Percentiles rank a stretch among this genome's conserved stretches.
Evolutionary conservation across 2,113 vertebrate genomes (phyloP).

Genomic region (Vanacampus margaritifer): DNA sequence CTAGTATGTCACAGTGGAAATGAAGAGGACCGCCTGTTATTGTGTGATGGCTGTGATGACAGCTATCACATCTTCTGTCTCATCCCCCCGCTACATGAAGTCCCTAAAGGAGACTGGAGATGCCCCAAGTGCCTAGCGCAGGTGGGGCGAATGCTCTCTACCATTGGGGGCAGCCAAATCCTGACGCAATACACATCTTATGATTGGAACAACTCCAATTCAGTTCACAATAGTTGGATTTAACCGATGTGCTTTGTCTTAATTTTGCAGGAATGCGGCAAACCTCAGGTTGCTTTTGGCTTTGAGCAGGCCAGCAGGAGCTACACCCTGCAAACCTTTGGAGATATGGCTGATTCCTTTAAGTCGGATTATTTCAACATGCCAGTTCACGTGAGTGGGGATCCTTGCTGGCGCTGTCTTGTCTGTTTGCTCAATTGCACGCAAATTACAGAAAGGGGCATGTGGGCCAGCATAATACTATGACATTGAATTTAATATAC

Average conservation of each 20-base stretch:
- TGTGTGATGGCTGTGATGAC: constrained; percentile 97
- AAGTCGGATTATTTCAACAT: constrained; percentile 99
- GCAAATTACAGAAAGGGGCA: neutral
- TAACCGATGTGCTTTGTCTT: neutral
- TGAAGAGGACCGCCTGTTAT: constrained; percentile 87
- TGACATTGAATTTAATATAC: no score
- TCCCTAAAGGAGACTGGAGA: constrained; percentile 97
- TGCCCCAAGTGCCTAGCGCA: constrained; percentile 96
- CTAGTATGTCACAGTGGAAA: constrained; percentile 87
- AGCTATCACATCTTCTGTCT: constrained; percentile 98
- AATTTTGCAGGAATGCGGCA: constrained; percentile 86
- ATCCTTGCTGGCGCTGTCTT: neutral
- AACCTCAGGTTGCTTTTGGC: constrained; percentile 93
- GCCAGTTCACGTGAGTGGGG: constrained; percentile 93
- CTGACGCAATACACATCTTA: neutral
- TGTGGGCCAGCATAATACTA: neutral
- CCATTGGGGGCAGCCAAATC: constrained; percentile 7
- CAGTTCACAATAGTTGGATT: neutral
- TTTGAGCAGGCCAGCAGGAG: constrained; percentile 94
- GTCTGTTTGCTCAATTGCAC: neutral
- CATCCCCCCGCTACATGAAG: constrained; percentile 92
- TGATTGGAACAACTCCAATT: constrained; percentile 7
- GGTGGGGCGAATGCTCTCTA: constrained; percentile 70
- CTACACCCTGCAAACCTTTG: constrained; percentile 90
- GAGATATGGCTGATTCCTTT: constrained; percentile 97